Evolutionary conservation across 2,113 vertebrate species (phyloP).

Genomic region (Vulpes vulpes): DNA sequence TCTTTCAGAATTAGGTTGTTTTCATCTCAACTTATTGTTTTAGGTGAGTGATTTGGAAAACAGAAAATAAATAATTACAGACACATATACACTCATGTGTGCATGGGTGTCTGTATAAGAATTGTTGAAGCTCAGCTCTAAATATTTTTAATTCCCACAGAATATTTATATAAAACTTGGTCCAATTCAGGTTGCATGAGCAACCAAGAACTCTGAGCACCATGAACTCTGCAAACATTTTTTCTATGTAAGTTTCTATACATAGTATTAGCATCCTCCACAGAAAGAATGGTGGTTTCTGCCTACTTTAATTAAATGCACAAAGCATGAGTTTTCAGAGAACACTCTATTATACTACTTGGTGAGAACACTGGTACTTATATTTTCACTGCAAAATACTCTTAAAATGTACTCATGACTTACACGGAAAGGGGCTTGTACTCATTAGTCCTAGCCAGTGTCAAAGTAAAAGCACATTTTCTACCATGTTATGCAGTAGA

Average conservation of each 20-base stretch:
- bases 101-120: background rate
- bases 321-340: background rate
- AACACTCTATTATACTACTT: conserved; percentile 50
- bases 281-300: conserved; percentile 15
- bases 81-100: background rate
- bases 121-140: background rate
- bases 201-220: background rate
- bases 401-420: conserved; percentile 39
- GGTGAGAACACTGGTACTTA: background rate
- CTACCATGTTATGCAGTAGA: background rate
- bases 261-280: background rate
- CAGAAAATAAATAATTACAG: background rate
- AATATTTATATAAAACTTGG: background rate
- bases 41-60: background rate
- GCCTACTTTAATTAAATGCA: background rate
- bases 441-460: background rate
- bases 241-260: conserved; percentile 29
- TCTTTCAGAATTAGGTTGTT: background rate
- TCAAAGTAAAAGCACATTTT: background rate
- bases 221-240: background rate
- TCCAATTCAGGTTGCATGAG: background rate
- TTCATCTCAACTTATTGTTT: background rate
- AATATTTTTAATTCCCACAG: conserved; percentile 37
- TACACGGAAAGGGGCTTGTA: background rate
- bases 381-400: background rate